Evolutionary conservation across 2,888 invertebrate species (phyloP).

Genomic region (Formica aserva): DNA sequence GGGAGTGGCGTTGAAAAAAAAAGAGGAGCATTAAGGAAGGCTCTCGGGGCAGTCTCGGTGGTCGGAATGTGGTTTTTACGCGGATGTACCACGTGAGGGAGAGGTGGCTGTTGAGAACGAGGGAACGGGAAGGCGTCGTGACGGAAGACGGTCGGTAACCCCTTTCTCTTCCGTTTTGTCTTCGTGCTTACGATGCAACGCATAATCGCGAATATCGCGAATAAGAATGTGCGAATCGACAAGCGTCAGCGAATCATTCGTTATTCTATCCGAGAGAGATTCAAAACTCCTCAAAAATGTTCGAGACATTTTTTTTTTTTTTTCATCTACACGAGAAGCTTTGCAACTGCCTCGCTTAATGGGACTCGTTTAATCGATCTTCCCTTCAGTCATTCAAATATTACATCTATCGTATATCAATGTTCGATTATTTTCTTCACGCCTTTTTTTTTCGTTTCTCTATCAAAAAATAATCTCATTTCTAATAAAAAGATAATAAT

Average conservation of each 20-base stretch:
- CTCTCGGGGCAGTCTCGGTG: slow-evolving; percentile 39
- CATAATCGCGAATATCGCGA: not conserved
- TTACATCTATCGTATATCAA: not conserved
- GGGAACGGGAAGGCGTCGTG: not conserved
- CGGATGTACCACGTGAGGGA: not conserved
- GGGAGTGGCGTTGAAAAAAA: slow-evolving; percentile 21
- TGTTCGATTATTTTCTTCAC: not conserved
- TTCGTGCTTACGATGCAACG: not conserved
- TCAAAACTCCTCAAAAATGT: not conserved
- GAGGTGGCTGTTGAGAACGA: not conserved
- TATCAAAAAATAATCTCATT: no score
- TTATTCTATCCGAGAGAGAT: not conserved
- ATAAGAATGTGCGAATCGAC: not conserved
- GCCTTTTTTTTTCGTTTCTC: not conserved
- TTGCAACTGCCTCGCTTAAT: slow-evolving; percentile 57
- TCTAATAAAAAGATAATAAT: not conserved
- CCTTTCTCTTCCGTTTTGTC: slow-evolving; percentile 2
- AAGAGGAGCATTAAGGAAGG: slow-evolving; percentile 36
- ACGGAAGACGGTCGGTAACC: not conserved
- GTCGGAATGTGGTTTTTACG: slow-evolving; percentile 60
- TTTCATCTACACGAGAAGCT: slow-evolving; percentile 10
- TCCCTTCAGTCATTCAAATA: slow-evolving; percentile 21
- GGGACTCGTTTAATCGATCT: slow-evolving; percentile 60
- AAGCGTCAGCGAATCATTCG: not conserved
- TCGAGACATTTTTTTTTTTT: not conserved